phyloP scores from a whole-genome alignment of 2,888 invertebrate species.

The Nephrocerus scutellatus region DNA sequence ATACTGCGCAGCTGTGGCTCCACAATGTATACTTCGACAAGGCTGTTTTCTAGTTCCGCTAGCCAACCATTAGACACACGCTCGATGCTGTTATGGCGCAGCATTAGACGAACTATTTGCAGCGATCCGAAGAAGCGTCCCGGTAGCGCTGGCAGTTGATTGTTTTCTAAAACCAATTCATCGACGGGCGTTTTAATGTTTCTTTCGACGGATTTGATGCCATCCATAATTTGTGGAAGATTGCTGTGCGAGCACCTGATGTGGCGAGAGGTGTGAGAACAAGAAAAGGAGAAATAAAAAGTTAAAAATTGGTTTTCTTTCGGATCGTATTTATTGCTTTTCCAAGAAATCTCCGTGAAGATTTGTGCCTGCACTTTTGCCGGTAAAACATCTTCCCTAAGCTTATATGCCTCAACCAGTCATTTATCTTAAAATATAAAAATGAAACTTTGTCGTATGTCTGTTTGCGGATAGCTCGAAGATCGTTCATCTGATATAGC shows the following conservation, averaged over 20 bases:
- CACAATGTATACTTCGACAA: conserved; percentile 78
- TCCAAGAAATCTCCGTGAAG: too few species aligned
- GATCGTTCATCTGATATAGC: too few species aligned
- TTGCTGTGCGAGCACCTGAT: conserved; percentile 89
- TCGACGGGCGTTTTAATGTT: conserved; percentile 66
- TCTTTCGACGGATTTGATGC: conserved; percentile 60
- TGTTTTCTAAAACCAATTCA: conserved; percentile 81
- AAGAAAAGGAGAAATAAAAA: too few species aligned
- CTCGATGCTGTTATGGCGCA: conserved; percentile 76
- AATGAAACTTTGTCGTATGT: too few species aligned
- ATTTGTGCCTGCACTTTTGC: too few species aligned
- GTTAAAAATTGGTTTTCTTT: too few species aligned
- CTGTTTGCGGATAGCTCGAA: too few species aligned
- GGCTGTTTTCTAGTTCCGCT: conserved; percentile 65
- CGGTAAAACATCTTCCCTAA: too few species aligned
- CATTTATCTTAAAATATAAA: too few species aligned
- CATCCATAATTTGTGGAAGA: conserved; percentile 66
- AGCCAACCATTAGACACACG: conserved; percentile 75
- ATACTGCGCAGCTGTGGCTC: conserved; percentile 74
- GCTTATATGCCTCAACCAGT: too few species aligned
- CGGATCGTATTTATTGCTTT: too few species aligned
- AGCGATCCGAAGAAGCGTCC: conserved; percentile 72
- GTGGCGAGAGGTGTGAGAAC: conserved; percentile 22
- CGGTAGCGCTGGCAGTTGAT: conserved; percentile 76
- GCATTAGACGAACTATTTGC: conserved; percentile 70